phyloP scores from a whole-genome alignment of 1,140 invertebrate genomes.

The Calosoma granatense region DNA sequence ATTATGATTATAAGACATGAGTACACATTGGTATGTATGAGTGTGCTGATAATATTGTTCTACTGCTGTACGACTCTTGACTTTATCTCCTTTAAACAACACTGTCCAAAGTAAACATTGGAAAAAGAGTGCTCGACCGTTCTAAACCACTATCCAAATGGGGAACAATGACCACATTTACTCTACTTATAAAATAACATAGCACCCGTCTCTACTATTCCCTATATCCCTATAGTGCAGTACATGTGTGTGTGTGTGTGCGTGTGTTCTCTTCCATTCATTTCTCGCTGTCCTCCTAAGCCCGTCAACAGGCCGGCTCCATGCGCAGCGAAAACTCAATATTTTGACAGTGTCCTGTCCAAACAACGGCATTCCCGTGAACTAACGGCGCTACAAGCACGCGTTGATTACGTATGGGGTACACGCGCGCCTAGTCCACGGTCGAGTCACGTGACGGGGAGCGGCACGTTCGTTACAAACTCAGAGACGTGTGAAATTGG shows the following conservation, averaged over 20 bases:
- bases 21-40: neutral
- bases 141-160: neutral
- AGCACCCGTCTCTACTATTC: too few species aligned
- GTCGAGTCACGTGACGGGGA: neutral
- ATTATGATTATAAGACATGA: neutral
- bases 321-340: slow-evolving; percentile 4
- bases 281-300: neutral
- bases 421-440: neutral
- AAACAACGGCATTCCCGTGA: neutral
- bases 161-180: slow-evolving; percentile 3
- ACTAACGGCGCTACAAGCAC: slow-evolving; percentile 1
- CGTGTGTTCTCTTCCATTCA: neutral
- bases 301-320: neutral
- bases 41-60: too few species aligned
- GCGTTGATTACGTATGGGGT: slow-evolving; percentile 3
- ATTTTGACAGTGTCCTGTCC: slow-evolving; percentile 5
- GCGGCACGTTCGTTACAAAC: neutral
- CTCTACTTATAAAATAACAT: slow-evolving; percentile 1
- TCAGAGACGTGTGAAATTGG: slow-evolving; percentile 3
- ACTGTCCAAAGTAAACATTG: slow-evolving; percentile 8
- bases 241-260: neutral
- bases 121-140: neutral
- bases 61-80: neutral
- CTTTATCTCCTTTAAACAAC: slow-evolving; percentile 8
- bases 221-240: too few species aligned